Conservation (phyloP, 92 coral and sea anemone species). For the Porites divaricata region DNA sequence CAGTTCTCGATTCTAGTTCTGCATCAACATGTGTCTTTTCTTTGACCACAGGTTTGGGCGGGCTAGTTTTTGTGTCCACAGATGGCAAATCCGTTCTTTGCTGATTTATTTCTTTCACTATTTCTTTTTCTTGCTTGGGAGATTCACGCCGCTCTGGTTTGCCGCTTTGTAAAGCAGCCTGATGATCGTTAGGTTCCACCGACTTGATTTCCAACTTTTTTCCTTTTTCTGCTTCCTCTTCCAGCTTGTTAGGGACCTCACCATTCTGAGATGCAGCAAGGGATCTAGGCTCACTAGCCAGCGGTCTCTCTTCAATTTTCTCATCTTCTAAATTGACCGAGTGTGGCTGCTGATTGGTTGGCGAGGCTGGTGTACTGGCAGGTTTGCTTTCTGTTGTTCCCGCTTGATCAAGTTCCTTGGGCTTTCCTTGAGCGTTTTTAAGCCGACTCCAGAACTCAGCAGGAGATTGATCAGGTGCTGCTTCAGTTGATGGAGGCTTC, state of each 20-base stretch:
- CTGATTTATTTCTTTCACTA: not conserved
- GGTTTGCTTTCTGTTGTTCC: constrained; percentile 31
- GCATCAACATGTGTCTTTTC: not conserved
- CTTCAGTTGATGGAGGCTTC: constrained; percentile 38
- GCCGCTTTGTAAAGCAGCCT: not conserved
- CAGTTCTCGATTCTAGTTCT: not conserved
- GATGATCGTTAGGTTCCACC: not conserved
- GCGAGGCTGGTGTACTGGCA: not conserved
- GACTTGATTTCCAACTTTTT: not conserved
- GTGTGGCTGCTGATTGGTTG: constrained; percentile 12
- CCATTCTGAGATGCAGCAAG: not conserved
- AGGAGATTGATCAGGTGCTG: constrained; percentile 53
- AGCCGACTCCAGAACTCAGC: constrained; percentile 78
- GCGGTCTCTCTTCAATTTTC: constrained; percentile 16
- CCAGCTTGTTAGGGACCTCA: not conserved
- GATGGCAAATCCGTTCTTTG: not conserved
- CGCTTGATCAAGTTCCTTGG: constrained; percentile 10
- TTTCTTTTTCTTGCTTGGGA: too few species aligned
- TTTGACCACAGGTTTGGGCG: not conserved
- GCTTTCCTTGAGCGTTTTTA: constrained; percentile 26
- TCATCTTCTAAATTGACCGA: constrained; percentile 19
- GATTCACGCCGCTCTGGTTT: constrained; percentile 4
- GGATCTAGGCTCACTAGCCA: not conserved
- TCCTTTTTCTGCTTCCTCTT: constrained; percentile 5
- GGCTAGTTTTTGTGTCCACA: not conserved